A percentile compares a stretch with the other conserved stretches of the same genome.
These are phyloP conservation scores for Synanthedon formicaeformis DNA, from an alignment of 2,888 invertebrate species.

Conservation along the genomic window DNA sequence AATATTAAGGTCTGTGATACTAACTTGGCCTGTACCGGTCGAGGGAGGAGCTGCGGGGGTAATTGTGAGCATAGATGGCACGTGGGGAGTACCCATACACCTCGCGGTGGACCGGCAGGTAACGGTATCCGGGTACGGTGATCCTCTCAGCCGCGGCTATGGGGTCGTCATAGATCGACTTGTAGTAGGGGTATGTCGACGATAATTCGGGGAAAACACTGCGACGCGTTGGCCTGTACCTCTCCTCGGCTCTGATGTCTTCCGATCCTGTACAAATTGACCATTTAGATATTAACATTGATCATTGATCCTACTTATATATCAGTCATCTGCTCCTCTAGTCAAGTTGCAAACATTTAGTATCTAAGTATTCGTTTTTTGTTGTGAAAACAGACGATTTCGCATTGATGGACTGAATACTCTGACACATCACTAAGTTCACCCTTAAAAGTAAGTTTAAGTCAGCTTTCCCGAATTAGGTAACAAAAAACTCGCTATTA, in stretches of 20 bases:
- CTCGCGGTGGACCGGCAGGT: slow-evolving; percentile 90
- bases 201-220: slow-evolving; percentile 82
- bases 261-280: slow-evolving; percentile 78
- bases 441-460: no score
- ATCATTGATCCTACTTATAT: not conserved
- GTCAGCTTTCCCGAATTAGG: no score
- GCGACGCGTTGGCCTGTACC: slow-evolving; percentile 77
- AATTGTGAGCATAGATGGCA: slow-evolving; percentile 88
- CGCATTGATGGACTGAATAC: no score
- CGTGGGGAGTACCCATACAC: slow-evolving; percentile 91
- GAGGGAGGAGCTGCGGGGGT: slow-evolving; percentile 72
- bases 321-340: no score
- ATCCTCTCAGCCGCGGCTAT: slow-evolving; percentile 85
- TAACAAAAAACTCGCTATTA: no score
- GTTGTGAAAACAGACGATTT: no score
- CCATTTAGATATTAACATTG: not conserved
- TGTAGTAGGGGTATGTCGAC: slow-evolving; percentile 81
- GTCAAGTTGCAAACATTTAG: no score
- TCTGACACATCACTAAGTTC: no score
- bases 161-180: slow-evolving; percentile 91
- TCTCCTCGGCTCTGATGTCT: slow-evolving; percentile 90
- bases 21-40: slow-evolving; percentile 89
- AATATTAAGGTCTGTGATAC: slow-evolving; percentile 46
- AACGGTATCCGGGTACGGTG: slow-evolving; percentile 89
- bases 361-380: no score